Evolutionary conservation across 2,113 vertebrate genomes (phyloP).

Genomic region (Zingel zingel): DNA sequence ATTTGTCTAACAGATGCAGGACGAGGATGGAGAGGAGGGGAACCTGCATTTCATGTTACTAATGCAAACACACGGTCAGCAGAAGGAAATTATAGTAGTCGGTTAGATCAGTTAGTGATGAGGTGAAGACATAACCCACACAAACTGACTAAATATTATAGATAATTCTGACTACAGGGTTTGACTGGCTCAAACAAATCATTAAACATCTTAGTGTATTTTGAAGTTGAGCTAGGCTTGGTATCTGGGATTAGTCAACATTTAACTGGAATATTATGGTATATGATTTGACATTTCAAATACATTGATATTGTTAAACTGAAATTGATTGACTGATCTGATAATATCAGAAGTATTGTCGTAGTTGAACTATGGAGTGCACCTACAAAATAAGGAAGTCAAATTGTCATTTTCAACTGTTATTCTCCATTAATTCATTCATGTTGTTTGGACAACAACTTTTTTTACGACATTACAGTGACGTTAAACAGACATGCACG

Average conservation of each 20-base stretch:
- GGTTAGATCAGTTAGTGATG: background rate
- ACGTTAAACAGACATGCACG: no score
- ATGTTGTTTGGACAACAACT: no score
- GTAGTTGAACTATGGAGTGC: background rate
- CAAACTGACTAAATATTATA: background rate
- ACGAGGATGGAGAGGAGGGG: background rate
- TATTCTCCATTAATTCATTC: background rate
- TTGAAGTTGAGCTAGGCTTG: background rate
- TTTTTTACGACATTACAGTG: no score
- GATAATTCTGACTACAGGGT: no score
- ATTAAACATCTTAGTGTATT: background rate
- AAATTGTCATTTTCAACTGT: background rate
- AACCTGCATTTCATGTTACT: background rate
- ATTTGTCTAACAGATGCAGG: slow-evolving; percentile 44
- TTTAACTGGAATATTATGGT: no score
- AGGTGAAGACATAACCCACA: background rate
- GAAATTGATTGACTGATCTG: no score
- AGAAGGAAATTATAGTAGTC: background rate
- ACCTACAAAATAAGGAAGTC: no score
- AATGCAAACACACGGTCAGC: background rate
- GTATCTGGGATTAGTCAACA: no score
- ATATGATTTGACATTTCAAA: no score
- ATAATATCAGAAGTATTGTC: background rate
- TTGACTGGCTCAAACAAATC: background rate
- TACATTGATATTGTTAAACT: no score